A percentile compares a stretch with the other conserved stretches of the same genome.
phyloP scores from a whole-genome alignment of 2,113 vertebrate species.

The Nycticebus coucang region DNA sequence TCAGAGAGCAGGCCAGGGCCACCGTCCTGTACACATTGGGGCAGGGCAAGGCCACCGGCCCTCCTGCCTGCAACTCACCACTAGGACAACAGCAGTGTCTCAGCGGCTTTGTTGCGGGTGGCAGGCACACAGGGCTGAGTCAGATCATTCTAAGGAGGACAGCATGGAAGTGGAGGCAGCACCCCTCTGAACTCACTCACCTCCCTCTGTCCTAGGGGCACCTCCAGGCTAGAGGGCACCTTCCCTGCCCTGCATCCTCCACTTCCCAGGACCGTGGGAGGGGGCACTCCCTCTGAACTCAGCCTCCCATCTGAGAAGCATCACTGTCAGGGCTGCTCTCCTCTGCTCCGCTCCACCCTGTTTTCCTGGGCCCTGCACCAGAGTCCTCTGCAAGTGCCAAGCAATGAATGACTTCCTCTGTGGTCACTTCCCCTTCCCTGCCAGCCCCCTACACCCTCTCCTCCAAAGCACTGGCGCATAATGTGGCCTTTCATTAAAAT shows the following conservation, averaged over 20 bases:
- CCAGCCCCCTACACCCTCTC: background rate
- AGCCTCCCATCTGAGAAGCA: background rate
- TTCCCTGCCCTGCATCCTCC: background rate
- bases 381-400: background rate
- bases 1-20: rapidly evolving
- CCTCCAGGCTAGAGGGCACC: background rate
- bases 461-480: background rate
- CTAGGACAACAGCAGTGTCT: no score
- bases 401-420: constrained; percentile 5
- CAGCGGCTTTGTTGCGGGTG: background rate
- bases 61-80: no score
- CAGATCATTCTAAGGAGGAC: background rate
- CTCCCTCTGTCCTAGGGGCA: background rate
- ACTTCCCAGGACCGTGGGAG: background rate
- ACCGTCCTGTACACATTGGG: background rate
- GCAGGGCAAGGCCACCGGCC: no score
- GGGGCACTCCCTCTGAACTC: background rate
- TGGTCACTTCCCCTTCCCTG: background rate
- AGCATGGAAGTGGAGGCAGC: background rate
- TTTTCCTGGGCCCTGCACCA: background rate
- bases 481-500: constrained; percentile 25
- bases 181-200: background rate
- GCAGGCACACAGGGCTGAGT: background rate
- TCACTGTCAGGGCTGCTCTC: background rate
- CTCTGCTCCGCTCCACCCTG: background rate